Evolutionary conservation across 1,140 invertebrate genomes (phyloP).

Genomic region (Sinonovacula constricta): DNA sequence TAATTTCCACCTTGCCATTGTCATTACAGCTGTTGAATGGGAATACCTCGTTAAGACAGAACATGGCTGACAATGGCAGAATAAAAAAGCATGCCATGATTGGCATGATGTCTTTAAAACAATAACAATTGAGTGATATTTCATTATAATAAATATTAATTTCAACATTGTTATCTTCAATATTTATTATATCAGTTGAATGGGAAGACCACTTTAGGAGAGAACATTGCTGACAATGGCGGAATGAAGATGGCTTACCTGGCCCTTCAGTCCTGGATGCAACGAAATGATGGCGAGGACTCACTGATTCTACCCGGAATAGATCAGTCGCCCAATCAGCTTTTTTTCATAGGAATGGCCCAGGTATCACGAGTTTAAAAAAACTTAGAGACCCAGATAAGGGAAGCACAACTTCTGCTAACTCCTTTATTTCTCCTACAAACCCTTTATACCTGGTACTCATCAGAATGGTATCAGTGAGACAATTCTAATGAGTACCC

Average conservation of each 20-base stretch:
- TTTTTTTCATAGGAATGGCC: constrained; percentile 84
- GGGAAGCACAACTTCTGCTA: neutral
- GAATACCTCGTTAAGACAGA: no score
- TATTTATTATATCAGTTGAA: constrained; percentile 81
- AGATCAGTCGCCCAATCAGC: constrained; percentile 85
- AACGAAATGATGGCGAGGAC: constrained; percentile 58
- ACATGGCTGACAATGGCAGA: no score
- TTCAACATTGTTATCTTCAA: no score
- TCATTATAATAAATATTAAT: no score
- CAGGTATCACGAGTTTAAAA: constrained; percentile 62
- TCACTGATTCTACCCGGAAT: constrained; percentile 70
- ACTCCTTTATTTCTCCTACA: neutral
- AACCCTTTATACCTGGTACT: neutral
- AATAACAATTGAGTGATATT: no score
- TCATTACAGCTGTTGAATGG: no score
- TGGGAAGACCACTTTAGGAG: constrained; percentile 83
- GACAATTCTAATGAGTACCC: no score
- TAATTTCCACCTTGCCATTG: no score
- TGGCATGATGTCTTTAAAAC: no score
- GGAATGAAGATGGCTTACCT: constrained; percentile 83
- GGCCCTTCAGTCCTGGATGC: constrained; percentile 58
- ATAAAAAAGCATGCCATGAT: no score
- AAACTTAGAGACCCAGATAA: neutral
- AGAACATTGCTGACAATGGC: constrained; percentile 85
- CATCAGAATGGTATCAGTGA: neutral